Evolutionary conservation across 2,113 vertebrate genomes (phyloP).

Genomic region (Hemibagrus wyckioides): DNA sequence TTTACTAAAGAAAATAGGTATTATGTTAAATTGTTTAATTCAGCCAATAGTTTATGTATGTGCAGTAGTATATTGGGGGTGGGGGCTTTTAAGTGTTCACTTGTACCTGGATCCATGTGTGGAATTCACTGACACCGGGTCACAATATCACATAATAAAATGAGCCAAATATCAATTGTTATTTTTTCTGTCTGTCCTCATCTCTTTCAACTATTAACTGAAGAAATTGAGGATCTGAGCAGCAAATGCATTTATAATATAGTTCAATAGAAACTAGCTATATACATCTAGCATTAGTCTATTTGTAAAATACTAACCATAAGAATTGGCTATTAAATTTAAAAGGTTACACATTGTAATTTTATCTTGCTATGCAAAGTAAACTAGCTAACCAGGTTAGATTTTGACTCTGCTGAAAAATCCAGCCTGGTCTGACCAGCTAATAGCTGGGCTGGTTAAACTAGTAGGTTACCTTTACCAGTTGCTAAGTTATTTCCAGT

Average conservation of each 20-base stretch:
- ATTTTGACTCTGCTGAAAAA: background rate
- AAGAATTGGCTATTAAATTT: background rate
- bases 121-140: background rate
- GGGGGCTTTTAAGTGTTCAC: background rate
- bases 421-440: background rate
- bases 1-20: background rate
- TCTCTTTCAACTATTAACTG: background rate
- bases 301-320: background rate
- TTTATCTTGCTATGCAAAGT: background rate
- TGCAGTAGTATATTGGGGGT: background rate
- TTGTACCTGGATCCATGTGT: background rate
- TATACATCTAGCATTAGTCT: background rate
- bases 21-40: background rate
- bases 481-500: background rate
- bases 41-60: background rate
- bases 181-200: background rate
- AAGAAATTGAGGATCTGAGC: background rate
- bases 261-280: background rate
- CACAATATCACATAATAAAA: background rate
- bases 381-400: background rate
- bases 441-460: background rate
- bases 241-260: slow-evolving; percentile 1
- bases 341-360: background rate
- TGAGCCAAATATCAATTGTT: background rate
- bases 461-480: background rate